Conservation (phyloP, 2,113 vertebrate genomes). For the Azemiops feae region DNA sequence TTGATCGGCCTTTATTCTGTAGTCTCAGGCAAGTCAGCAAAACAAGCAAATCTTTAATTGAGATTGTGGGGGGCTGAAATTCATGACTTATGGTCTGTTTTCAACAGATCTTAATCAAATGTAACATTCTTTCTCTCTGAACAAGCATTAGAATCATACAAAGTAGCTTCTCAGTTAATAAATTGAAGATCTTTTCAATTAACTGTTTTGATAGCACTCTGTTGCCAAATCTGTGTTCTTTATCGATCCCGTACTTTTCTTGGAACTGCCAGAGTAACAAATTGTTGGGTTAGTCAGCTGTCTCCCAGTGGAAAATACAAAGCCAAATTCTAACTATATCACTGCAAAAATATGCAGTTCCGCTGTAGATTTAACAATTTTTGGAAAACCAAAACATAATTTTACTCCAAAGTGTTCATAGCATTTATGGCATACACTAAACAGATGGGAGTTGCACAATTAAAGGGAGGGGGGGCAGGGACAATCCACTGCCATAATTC, state of each 20-base stretch:
- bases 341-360: not conserved
- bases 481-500: not conserved
- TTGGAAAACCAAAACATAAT: conserved; percentile 31
- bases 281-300: conserved; percentile 20
- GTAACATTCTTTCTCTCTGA: not conserved
- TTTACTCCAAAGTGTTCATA: conserved; percentile 16
- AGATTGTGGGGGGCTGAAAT: not conserved
- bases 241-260: not conserved
- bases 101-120: not conserved
- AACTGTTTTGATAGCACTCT: not conserved
- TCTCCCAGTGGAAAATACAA: conserved; percentile 43
- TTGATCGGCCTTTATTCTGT: not conserved
- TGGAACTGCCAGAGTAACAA: conserved; percentile 5
- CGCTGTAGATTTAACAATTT: conserved; percentile 28
- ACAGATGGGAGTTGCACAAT: conserved; percentile 17
- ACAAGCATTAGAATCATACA: not conserved
- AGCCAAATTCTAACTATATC: conserved; percentile 30
- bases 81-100: not conserved
- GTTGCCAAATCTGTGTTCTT: not conserved
- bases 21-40: not conserved
- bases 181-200: not conserved
- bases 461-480: not conserved
- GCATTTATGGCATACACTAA: conserved; percentile 21
- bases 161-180: not conserved
- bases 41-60: not conserved